These are phyloP conservation scores for Tyrophagus putrescentiae DNA, from an alignment of 1,140 invertebrate genomes.

Conservation along the genomic window DNA sequence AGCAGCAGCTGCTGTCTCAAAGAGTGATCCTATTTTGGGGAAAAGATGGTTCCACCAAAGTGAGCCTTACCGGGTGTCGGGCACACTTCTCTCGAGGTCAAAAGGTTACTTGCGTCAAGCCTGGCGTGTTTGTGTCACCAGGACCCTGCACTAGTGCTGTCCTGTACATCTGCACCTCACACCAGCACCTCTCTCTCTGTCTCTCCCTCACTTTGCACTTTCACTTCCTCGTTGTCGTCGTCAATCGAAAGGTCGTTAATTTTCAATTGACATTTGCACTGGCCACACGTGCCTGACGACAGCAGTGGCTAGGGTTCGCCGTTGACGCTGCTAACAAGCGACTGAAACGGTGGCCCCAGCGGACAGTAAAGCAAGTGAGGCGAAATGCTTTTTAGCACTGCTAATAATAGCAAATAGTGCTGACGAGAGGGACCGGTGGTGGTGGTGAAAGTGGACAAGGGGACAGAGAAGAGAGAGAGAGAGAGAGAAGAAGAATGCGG, in stretches of 20 bases:
- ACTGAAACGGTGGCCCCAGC: background rate
- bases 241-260: background rate
- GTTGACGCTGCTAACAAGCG: background rate
- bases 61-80: too few species aligned
- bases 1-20: too few species aligned
- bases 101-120: background rate
- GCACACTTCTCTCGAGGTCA: too few species aligned
- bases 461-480: too few species aligned
- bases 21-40: too few species aligned
- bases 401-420: background rate
- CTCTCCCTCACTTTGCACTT: constrained; percentile 12
- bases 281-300: background rate
- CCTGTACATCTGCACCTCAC: background rate
- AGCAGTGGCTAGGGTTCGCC: background rate
- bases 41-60: too few species aligned
- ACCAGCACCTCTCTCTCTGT: background rate
- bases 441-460: too few species aligned
- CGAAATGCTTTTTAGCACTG: background rate
- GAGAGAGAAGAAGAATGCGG: constrained; percentile 12
- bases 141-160: constrained; percentile 1
- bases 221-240: background rate
- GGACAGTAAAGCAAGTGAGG: background rate
- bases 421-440: background rate
- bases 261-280: constrained; percentile 1
- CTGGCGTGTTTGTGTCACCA: constrained; percentile 11